phyloP scores from a whole-genome alignment of 2,797 vertebrate species.

The Acipenser ruthenus region DNA sequence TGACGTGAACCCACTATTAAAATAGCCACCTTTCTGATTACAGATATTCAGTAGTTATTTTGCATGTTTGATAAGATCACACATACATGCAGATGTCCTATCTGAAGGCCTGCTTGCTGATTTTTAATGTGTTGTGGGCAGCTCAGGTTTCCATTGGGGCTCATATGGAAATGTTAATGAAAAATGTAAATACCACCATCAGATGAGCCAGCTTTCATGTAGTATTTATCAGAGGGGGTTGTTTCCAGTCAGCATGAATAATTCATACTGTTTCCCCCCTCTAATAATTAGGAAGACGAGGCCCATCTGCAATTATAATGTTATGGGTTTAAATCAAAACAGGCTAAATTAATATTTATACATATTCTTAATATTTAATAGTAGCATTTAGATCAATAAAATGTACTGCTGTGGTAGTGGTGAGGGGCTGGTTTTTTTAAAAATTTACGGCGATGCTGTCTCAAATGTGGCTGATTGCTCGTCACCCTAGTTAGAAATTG shows the following conservation, averaged over 20 bases:
- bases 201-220: background rate
- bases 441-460: too few relatives aligned
- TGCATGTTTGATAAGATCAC: too few relatives aligned
- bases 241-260: conserved; percentile 16
- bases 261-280: conserved; percentile 14
- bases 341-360: background rate
- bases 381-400: conserved; percentile 14
- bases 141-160: background rate
- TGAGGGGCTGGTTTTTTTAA: too few relatives aligned
- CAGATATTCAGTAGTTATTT: too few relatives aligned
- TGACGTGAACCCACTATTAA: too few relatives aligned
- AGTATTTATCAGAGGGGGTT: conserved; percentile 10
- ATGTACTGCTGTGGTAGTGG: too few relatives aligned
- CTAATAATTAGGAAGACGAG: conserved; percentile 9
- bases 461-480: too few relatives aligned
- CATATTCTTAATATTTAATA: conserved; percentile 10
- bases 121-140: background rate
- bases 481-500: too few relatives aligned
- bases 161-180: background rate
- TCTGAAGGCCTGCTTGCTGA: too few relatives aligned
- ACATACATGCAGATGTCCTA: too few relatives aligned
- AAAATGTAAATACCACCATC: conserved; percentile 4
- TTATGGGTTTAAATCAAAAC: conserved; percentile 10
- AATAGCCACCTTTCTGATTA: too few relatives aligned
- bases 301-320: conserved; percentile 10